Conservation (phyloP, 2,113 vertebrate genomes). For the Nothoprocta pentlandii region DNA sequence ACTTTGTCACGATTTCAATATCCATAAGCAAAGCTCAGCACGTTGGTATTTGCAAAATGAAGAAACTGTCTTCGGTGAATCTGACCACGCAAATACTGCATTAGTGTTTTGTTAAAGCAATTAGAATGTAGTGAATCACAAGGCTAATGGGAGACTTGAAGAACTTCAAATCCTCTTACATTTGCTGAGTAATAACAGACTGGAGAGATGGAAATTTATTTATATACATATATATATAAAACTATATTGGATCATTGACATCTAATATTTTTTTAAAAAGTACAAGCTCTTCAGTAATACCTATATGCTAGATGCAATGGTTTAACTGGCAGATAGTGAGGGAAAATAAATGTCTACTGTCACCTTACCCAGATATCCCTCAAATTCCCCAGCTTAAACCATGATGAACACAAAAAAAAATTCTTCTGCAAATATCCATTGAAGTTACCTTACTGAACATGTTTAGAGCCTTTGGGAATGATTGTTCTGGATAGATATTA, state of each 20-base stretch:
- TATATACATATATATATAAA: not conserved
- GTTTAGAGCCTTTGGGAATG: not conserved
- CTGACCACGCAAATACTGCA: not conserved
- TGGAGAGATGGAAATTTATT: not conserved
- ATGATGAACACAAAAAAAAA: not conserved
- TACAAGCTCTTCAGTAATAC: not conserved
- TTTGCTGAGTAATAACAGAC: not conserved
- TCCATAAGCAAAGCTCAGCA: not conserved
- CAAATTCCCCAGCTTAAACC: not conserved
- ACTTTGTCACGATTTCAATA: not conserved
- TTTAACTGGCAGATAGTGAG: not conserved
- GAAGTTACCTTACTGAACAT: not conserved
- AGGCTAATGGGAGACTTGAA: not conserved
- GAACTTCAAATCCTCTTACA: not conserved
- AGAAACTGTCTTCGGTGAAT: not conserved
- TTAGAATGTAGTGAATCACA: not conserved
- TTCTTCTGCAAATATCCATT: not conserved
- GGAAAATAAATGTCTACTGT: not conserved
- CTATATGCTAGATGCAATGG: not conserved
- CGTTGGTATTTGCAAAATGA: not conserved
- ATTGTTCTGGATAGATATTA: not conserved
- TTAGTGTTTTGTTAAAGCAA: not conserved
- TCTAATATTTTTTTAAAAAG: rapidly evolving
- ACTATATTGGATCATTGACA: not conserved
- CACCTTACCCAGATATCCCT: not conserved